These are phyloP conservation scores for Nycticryphes semicollaris DNA, from an alignment of 2,113 vertebrate species.

Conservation along the genomic window DNA sequence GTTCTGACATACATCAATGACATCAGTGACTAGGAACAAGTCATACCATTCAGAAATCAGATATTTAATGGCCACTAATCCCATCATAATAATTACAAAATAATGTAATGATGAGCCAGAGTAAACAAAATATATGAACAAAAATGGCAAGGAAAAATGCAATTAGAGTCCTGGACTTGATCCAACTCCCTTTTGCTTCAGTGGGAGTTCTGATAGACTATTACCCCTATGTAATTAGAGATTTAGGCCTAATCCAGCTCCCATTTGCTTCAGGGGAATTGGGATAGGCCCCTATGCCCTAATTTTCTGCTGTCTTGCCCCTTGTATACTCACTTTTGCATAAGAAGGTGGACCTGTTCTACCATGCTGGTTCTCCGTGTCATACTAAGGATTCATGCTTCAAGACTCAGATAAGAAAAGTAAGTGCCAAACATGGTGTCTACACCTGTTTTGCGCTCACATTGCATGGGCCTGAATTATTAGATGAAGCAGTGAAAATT, in stretches of 20 bases:
- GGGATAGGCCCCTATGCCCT: slow-evolving; percentile 11
- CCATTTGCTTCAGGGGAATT: slow-evolving; percentile 2
- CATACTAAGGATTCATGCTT: background rate
- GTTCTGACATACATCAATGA: background rate
- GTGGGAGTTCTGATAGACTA: slow-evolving; percentile 35
- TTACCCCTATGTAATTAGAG: slow-evolving; percentile 51
- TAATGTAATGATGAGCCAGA: slow-evolving; percentile 3
- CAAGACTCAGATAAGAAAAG: background rate
- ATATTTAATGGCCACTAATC: slow-evolving; percentile 38
- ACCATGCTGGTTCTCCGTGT: background rate
- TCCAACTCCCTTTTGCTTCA: slow-evolving; percentile 43
- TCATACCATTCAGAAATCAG: slow-evolving; percentile 27
- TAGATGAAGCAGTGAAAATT: background rate
- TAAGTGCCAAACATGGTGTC: background rate
- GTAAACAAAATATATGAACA: slow-evolving; percentile 59
- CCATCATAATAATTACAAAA: slow-evolving; percentile 47
- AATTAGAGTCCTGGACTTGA: slow-evolving; percentile 39
- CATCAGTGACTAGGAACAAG: background rate
- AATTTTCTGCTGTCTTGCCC: slow-evolving; percentile 35
- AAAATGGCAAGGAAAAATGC: slow-evolving; percentile 45
- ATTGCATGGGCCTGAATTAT: background rate
- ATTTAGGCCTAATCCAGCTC: slow-evolving; percentile 48
- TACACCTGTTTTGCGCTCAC: background rate
- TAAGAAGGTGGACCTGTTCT: background rate
- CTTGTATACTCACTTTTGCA: background rate